Evolutionary conservation across 2,797 vertebrate genomes (phyloP), one percentile per base, ranked within the genome.

Genomic region (Fratercula arctica): DNA sequence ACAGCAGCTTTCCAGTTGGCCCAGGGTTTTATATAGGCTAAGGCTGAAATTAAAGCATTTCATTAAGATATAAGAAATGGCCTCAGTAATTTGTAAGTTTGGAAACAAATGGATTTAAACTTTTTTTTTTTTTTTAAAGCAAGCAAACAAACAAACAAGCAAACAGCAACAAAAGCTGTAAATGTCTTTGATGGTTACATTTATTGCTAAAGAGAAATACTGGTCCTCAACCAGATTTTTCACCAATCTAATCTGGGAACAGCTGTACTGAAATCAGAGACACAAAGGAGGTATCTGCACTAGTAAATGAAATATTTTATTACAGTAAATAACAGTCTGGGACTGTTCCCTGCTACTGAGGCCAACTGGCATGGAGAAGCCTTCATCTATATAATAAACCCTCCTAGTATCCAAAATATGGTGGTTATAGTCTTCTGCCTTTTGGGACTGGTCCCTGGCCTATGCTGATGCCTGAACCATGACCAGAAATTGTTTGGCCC

Each of bases 301-400:
- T 56, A 79, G 39, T 57, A 93, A 96, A 92, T 93, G 66, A 92
- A 93, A 64, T 85, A 85, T 85, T 96, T 96, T 80, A 91, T 92
- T 94, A 87, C 89, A 64, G 64, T 92, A 94, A 89, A 95, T 96
- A 94, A 89, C 41, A 80, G 41, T 67, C 72, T 96, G 81, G 81
- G 86, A 89, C 64, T 82, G 53, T 74, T 83, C 86, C 16, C 51
- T 80, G 60, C 11, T 79, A 68, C 26, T 19, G 41, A 85, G 79
- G 75, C 83, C 84, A 96, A 57, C 28, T 87, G 86, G 89, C 84
- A 91, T 56, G 60, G 16, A 74, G 35, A 74, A 89, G 23, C 14
- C 31, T 70, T 63, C 46, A 63, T 56, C 39, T 85, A 33, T 57
- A 33, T 28, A 87, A 90, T 81, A 87, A 90, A 31, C 4, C 5